Conservation (phyloP, 2,888 invertebrate species). For the Diachrysia chrysitis region DNA sequence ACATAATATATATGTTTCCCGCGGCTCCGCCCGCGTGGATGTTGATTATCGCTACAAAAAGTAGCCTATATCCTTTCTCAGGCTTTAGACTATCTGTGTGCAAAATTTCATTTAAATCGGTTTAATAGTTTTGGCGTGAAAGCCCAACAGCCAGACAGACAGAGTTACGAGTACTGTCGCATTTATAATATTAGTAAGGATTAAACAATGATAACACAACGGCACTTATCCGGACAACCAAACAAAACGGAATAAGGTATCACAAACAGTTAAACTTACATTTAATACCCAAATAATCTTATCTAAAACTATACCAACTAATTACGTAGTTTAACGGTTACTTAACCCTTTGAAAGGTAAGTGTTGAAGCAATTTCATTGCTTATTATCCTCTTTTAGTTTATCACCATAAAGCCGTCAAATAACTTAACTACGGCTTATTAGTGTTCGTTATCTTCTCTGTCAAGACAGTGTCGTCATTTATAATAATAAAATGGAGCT, state of each 20-base stretch:
- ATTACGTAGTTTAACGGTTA: slow-evolving; percentile 6
- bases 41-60: too few species aligned
- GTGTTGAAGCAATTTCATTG: slow-evolving; percentile 19
- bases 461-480: slow-evolving; percentile 58
- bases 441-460: slow-evolving; percentile 53
- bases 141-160: too few species aligned
- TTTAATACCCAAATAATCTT: background rate
- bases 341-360: slow-evolving; percentile 12
- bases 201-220: background rate
- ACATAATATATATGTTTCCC: too few species aligned
- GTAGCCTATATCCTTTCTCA: too few species aligned
- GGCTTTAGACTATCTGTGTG: too few species aligned
- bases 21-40: too few species aligned
- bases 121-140: too few species aligned
- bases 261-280: background rate
- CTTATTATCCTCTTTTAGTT: slow-evolving; percentile 38
- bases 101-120: too few species aligned
- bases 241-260: background rate
- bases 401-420: slow-evolving; percentile 47
- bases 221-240: background rate
- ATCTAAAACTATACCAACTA: background rate
- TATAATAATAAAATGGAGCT: slow-evolving; percentile 59
- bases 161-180: too few species aligned
- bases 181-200: too few species aligned
- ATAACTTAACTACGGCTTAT: slow-evolving; percentile 43